Evolutionary conservation across 2,113 vertebrate species (phyloP), one percentile per base, ranked within the genome.

Genomic region (Pseudorectes ferrugineus): DNA sequence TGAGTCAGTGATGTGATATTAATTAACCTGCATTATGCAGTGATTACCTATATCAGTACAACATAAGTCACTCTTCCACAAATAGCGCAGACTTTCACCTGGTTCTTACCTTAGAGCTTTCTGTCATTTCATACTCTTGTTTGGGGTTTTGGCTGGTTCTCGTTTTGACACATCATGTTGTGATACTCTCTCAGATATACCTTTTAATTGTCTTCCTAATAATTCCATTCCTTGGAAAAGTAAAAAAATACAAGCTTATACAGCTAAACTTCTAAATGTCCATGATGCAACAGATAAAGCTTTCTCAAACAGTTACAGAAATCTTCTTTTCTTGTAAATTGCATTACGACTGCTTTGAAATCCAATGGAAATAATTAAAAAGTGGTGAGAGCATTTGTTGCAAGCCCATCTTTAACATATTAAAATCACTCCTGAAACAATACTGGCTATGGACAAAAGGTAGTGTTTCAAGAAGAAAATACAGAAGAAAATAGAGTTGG

Each of bases 351-450:
- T 84, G 66, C 93, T 96, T 95, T 95, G 90, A 96, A 96, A 92
- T 83, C 55, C 71, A 86, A 40, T 93, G 95, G 93, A 96, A 95
- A 71, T 94, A 97, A 97, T 97, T 95, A 96, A 88, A 61, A 95
- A 96, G 88, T 89, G 88, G 52, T 15, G 12, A 94, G 63, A 94
- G 21, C 31, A 68, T 96, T 96, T 96, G 85, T 92, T 95, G 88
- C 85, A 94, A 92, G 65, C 65, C 88, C 96, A 96, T 96, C 94
- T 97, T 97, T 96, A 95, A 96, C 65, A 71, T 94, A 97, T 97
- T 97, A 96, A 90, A 95, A 86, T 93, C 63, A 67, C 81, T 92
- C 74, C 92, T 96, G 93, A 95, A 97, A 97, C 92, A 96, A 96
- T 95, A 94, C 95, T 96, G 92, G 95, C 96, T 76, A 61, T 85